These are phyloP conservation scores for Periophthalmus modestus DNA, from an alignment of 2,113 vertebrate species.

Conservation along the genomic window DNA sequence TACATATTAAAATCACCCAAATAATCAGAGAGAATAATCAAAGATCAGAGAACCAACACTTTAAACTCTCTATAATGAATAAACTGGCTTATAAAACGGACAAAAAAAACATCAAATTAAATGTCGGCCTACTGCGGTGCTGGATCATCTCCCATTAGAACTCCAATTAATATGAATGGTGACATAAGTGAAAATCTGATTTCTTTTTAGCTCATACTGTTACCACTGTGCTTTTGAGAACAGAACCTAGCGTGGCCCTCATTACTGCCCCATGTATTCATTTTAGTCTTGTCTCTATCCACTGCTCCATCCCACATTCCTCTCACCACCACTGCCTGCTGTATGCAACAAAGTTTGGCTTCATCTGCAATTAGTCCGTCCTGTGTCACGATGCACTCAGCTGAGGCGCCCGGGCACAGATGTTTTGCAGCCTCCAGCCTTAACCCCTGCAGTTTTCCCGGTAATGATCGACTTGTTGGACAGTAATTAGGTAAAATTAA, in stretches of 20 bases:
- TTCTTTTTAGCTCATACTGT: conserved; percentile 25
- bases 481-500: conserved; percentile 65
- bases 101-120: neutral
- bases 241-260: conserved; percentile 56
- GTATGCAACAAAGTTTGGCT: conserved; percentile 39
- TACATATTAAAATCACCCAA: neutral
- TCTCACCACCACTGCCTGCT: conserved; percentile 35
- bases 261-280: conserved; percentile 61
- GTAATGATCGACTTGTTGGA: conserved; percentile 50
- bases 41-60: neutral
- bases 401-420: conserved; percentile 21
- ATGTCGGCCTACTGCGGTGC: neutral
- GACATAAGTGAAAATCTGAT: neutral
- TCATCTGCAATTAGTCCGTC: conserved; percentile 55
- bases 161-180: conserved; percentile 3
- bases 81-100: neutral
- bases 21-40: neutral
- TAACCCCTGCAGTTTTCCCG: conserved; percentile 29
- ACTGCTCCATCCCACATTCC: conserved; percentile 61
- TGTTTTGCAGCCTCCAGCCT: conserved; percentile 26
- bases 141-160: neutral
- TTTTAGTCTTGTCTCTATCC: conserved; percentile 45
- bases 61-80: neutral
- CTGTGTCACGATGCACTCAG: conserved; percentile 35
- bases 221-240: conserved; percentile 51